These are phyloP conservation scores for Amyelois transitella DNA, from an alignment of 1,140 invertebrate genomes.

Conservation along the genomic window DNA sequence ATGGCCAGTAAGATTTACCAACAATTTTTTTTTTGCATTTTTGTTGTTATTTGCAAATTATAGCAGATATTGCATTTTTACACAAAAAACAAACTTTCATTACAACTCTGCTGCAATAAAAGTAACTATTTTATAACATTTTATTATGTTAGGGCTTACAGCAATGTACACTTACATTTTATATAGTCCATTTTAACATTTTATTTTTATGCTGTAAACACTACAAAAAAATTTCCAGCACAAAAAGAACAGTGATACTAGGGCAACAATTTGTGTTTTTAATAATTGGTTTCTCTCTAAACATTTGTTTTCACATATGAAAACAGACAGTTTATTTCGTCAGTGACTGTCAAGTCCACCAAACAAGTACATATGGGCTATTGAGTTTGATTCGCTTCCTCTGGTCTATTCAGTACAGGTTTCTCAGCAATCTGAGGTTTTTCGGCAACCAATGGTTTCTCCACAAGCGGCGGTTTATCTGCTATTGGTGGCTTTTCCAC, in stretches of 20 bases:
- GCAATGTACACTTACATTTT: slow-evolving; percentile 25
- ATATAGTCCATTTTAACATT: slow-evolving; percentile 11
- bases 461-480: slow-evolving; percentile 35
- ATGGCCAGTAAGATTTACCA: slow-evolving; percentile 3
- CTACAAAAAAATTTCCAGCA: not conserved
- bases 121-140: slow-evolving; percentile 3
- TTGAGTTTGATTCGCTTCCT: slow-evolving; percentile 54
- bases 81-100: slow-evolving; percentile 1
- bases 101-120: not conserved
- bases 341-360: slow-evolving; percentile 25
- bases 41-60: slow-evolving; percentile 4
- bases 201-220: slow-evolving; percentile 10
- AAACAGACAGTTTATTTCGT: slow-evolving; percentile 58
- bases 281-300: slow-evolving; percentile 22
- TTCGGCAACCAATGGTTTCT: slow-evolving; percentile 26
- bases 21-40: too few relatives aligned
- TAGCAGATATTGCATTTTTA: slow-evolving; percentile 8
- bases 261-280: slow-evolving; percentile 8
- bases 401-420: slow-evolving; percentile 40
- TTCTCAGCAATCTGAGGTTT: slow-evolving; percentile 44
- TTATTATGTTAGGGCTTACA: slow-evolving; percentile 10
- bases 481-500: slow-evolving; percentile 26
- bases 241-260: not conserved
- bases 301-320: slow-evolving; percentile 60
- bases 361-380: slow-evolving; percentile 48